These are phyloP conservation scores for Drosophila asahinai DNA, from an alignment of 1,140 invertebrate genomes.

Conservation along the genomic window DNA sequence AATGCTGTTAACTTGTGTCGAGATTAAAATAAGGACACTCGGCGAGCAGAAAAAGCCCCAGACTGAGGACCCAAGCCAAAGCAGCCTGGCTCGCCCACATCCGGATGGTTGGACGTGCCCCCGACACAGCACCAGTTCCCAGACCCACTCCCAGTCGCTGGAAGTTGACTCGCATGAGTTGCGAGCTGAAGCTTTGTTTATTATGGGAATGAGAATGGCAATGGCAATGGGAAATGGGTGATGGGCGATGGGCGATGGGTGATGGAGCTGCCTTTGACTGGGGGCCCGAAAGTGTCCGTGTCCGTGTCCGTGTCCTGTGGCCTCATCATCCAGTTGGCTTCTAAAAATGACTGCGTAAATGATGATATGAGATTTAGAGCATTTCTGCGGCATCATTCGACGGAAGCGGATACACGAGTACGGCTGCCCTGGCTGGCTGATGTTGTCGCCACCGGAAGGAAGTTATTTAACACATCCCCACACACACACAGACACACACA, in stretches of 20 bases:
- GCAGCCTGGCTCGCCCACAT: background rate
- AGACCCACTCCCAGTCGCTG: background rate
- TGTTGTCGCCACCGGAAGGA: conserved; percentile 73
- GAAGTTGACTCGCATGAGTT: conserved; percentile 74
- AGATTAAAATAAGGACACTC: conserved; percentile 83
- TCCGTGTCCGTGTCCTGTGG: conserved; percentile 18
- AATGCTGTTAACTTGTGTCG: conserved; percentile 82
- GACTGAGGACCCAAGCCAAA: conserved; percentile 1
- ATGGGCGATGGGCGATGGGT: conserved; percentile 1
- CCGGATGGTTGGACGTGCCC: conserved; percentile 44
- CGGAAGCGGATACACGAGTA: conserved; percentile 71
- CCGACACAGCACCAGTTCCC: conserved; percentile 6
- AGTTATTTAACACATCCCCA: conserved; percentile 79
- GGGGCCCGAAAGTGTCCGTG: conserved; percentile 38
- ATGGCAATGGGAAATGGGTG: background rate
- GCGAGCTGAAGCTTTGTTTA: conserved; percentile 77
- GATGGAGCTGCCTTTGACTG: conserved; percentile 41
- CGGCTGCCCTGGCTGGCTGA: conserved; percentile 14
- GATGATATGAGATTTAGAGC: conserved; percentile 82
- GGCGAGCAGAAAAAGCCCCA: conserved; percentile 57
- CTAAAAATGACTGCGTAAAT: conserved; percentile 82
- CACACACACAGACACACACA: conserved; percentile 32
- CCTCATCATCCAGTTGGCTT: conserved; percentile 60
- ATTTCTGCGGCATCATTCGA: conserved; percentile 80
- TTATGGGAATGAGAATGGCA: conserved; percentile 32